These are phyloP conservation scores for Rotaria macrura DNA, from an alignment of 2,888 invertebrate genomes.

Conservation along the genomic window DNA sequence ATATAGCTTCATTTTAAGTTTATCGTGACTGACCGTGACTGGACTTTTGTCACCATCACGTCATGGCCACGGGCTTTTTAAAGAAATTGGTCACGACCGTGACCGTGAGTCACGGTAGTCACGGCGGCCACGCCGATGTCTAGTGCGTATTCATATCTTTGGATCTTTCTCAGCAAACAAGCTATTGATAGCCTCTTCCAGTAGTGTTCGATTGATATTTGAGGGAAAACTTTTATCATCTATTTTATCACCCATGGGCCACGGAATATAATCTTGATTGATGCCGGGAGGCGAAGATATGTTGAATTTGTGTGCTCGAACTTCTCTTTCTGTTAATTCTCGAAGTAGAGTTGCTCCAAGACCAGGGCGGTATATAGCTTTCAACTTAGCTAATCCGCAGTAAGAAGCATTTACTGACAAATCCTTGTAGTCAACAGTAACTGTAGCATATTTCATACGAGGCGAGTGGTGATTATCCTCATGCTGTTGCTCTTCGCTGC, in stretches of 20 bases:
- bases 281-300: neutral
- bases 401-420: neutral
- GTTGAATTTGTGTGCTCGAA: neutral
- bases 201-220: neutral
- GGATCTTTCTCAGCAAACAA: slow-evolving; percentile 1
- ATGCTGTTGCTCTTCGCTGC: neutral
- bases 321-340: neutral
- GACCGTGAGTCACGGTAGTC: too few relatives aligned
- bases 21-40: too few relatives aligned
- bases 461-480: neutral
- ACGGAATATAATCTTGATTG: neutral
- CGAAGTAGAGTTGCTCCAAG: slow-evolving; percentile 1
- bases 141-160: neutral
- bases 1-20: too few relatives aligned
- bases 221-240: neutral
- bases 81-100: too few relatives aligned
- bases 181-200: neutral
- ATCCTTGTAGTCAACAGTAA: neutral
- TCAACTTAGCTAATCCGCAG: neutral
- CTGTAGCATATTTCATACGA: neutral
- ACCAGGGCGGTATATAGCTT: neutral
- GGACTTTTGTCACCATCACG: too few relatives aligned
- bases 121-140: too few relatives aligned
- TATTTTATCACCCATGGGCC: slow-evolving; percentile 13
- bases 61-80: too few relatives aligned